These are phyloP conservation scores for Chaenogobius annularis DNA, from an alignment of 2,113 vertebrate genomes.

Conservation along the genomic window DNA sequence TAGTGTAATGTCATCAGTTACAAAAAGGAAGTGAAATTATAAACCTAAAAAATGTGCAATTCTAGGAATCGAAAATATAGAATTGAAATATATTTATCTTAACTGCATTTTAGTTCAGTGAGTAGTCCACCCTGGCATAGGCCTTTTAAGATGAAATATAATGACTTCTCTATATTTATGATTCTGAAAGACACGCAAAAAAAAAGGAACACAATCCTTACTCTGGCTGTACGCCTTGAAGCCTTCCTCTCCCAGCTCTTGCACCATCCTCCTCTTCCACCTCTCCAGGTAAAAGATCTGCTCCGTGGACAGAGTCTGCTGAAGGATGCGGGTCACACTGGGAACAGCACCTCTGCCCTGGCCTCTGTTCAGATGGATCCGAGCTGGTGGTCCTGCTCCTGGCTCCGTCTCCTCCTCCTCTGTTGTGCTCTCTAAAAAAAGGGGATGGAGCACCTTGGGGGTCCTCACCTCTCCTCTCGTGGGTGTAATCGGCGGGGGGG, in stretches of 20 bases:
- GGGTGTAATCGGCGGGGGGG: slow-evolving; percentile 40
- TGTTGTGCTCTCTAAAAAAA: slow-evolving; percentile 66
- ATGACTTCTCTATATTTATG: too few species aligned
- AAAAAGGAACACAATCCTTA: slow-evolving; percentile 46
- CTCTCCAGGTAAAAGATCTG: slow-evolving; percentile 88
- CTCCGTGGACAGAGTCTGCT: slow-evolving; percentile 85
- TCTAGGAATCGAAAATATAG: too few species aligned
- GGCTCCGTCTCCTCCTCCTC: slow-evolving; percentile 43
- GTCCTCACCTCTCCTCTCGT: slow-evolving; percentile 31
- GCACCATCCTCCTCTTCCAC: slow-evolving; percentile 89
- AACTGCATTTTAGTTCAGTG: too few species aligned
- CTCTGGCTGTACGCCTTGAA: slow-evolving; percentile 87
- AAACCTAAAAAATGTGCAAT: too few species aligned
- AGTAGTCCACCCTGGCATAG: too few species aligned
- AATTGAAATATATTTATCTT: too few species aligned
- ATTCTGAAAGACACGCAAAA: too few species aligned
- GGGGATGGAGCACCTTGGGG: slow-evolving; percentile 72
- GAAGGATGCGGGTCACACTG: slow-evolving; percentile 89
- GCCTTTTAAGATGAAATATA: too few species aligned
- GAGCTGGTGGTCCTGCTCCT: slow-evolving; percentile 57
- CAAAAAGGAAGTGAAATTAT: too few species aligned
- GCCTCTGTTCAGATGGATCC: slow-evolving; percentile 70
- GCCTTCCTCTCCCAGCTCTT: slow-evolving; percentile 87
- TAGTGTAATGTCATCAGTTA: too few species aligned
- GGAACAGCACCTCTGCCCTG: slow-evolving; percentile 55